Conservation (phyloP, 1,140 invertebrate genomes). For the Zaprionus ornatus region DNA sequence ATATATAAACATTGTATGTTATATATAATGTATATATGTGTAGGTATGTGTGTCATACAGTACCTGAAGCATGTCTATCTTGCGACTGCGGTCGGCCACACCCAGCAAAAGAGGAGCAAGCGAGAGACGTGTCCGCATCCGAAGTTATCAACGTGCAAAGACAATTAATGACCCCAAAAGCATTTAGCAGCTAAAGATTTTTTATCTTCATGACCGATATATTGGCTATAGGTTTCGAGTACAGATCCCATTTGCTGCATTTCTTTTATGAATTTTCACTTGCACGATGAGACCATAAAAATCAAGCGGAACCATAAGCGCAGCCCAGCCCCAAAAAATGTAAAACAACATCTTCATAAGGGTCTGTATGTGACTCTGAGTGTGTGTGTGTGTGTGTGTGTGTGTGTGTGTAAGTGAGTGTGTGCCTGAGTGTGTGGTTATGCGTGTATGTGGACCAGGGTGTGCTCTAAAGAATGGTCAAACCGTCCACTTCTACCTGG, state of each 20-base stretch:
- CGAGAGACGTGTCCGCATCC: slow-evolving; percentile 35
- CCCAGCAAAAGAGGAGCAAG: slow-evolving; percentile 50
- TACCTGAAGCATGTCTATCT: slow-evolving; percentile 45
- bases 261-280: slow-evolving; percentile 76
- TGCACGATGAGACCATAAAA: background rate
- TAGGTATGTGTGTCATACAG: slow-evolving; percentile 6
- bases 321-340: slow-evolving; percentile 32
- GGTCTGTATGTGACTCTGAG: slow-evolving; percentile 3
- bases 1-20: slow-evolving; percentile 1
- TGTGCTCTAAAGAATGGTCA: slow-evolving; percentile 64
- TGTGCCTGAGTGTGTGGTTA: background rate
- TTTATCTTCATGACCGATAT: slow-evolving; percentile 65
- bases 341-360: background rate
- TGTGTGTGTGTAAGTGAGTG: slow-evolving; percentile 4
- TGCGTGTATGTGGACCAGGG: slow-evolving; percentile 28
- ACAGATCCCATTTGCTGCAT: slow-evolving; percentile 56
- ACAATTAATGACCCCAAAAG: slow-evolving; percentile 79
- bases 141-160: slow-evolving; percentile 47
- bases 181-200: slow-evolving; percentile 72
- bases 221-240: slow-evolving; percentile 36
- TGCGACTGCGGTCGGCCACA: slow-evolving; percentile 30
- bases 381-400: slow-evolving; percentile 15
- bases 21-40: background rate
- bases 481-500: slow-evolving; percentile 68
- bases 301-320: slow-evolving; percentile 2